Percentiles rank a stretch among this genome's conserved stretches.
Evolutionary conservation across 2,113 vertebrate genomes (phyloP).

Genomic region (Pantherophis guttatus): DNA sequence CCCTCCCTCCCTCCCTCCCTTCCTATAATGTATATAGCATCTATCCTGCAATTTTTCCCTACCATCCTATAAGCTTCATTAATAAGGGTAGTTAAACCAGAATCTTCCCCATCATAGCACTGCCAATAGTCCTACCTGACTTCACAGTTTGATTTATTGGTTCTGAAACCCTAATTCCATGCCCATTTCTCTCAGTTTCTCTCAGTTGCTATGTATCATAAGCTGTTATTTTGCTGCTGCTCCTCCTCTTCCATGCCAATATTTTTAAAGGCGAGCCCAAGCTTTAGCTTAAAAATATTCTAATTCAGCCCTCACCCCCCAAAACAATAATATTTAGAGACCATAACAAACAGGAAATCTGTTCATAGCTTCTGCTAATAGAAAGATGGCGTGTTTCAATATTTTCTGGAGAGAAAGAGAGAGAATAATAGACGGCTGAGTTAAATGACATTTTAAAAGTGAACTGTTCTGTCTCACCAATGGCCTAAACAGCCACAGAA

Average conservation of each 20-base stretch:
- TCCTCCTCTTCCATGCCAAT: background rate
- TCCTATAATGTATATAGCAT: too few species aligned
- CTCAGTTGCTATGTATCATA: background rate
- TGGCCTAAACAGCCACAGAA: background rate
- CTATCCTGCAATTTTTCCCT: too few species aligned
- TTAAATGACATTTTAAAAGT: background rate
- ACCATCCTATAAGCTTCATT: too few species aligned
- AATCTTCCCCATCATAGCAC: too few species aligned
- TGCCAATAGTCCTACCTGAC: too few species aligned
- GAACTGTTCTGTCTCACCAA: background rate
- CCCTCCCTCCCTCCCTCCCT: too few species aligned
- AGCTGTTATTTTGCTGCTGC: background rate
- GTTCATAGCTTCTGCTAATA: background rate
- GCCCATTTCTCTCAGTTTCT: too few species aligned
- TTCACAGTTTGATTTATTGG: too few species aligned
- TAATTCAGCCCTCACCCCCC: background rate
- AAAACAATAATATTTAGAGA: background rate
- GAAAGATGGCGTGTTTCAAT: background rate
- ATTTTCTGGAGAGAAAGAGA: background rate
- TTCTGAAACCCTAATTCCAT: too few species aligned
- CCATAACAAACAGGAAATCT: background rate
- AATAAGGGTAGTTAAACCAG: too few species aligned
- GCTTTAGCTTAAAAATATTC: background rate
- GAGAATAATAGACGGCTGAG: background rate
- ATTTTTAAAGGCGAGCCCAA: background rate